Evolutionary conservation across 2,888 invertebrate species (phyloP), one percentile per base, ranked within the genome.

Genomic region (Mesopsocus fuscifrons): DNA sequence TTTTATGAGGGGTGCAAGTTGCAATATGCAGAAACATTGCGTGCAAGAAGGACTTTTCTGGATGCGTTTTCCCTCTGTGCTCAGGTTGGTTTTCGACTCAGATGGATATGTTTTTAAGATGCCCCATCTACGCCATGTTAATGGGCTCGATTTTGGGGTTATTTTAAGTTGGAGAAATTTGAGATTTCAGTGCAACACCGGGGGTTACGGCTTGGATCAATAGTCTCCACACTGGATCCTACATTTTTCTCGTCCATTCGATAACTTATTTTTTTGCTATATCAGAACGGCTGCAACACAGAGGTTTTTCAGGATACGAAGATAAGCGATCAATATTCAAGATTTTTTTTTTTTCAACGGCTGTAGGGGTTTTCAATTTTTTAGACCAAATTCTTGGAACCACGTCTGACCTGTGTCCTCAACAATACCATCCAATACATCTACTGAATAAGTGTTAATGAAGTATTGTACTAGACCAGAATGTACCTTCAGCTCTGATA

Each of bases 1-100:
- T 38, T 26, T 26, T 38, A 38, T 18, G 21, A 38, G 38, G 38
- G 38, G 38, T 38, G 38, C 38, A 38, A 38, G 38, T 38, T 38
- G 38, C 38, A 38, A 38, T 38, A 21, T 38, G 38, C 38, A 38
- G 38, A 38, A 20, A 20, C n/a, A 38, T 13, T 38, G 38, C 17
- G 38, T 15, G 38, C 17, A 38, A 21, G 13, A 38, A 38, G 20
- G 38, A 38, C 20, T n/a, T 38, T 18, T 18, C 20, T 38, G 17
- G 20, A 15, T 38, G n/a, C 18, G 6, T 18, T 20, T 4, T 5
- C 16, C 18, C 17, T 38, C 6, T 26, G 6, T 11, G 8, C 6
- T 9, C 11, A 26, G 11, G 26, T 11, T 26, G 26, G 6, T 26
- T 26, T 26, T 26, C 8, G 26, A 26, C 26, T 26, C 6, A 26